phyloP scores from a whole-genome alignment of 2,797 vertebrate species.

The Esox lucius region DNA sequence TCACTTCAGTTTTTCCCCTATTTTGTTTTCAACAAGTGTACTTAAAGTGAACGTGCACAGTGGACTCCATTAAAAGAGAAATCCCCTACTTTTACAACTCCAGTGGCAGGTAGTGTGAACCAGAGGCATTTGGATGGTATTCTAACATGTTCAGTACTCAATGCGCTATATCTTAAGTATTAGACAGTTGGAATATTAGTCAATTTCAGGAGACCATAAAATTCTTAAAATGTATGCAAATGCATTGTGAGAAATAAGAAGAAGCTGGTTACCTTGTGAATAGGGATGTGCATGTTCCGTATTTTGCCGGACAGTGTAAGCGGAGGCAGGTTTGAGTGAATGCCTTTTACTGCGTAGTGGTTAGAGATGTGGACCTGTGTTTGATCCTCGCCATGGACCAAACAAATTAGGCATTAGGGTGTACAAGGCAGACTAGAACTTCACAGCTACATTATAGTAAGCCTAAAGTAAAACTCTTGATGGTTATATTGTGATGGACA shows the following conservation, averaged over 20 bases:
- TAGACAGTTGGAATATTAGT: background rate
- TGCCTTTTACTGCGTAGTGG: no score
- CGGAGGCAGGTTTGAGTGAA: no score
- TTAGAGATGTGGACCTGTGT: no score
- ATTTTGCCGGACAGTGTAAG: no score
- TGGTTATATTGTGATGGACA: no score
- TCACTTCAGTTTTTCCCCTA: conserved; percentile 30
- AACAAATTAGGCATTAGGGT: no score
- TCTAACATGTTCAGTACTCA: background rate
- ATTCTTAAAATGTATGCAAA: no score
- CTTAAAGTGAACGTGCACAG: conserved; percentile 54
- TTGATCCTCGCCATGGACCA: no score
- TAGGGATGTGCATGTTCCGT: background rate
- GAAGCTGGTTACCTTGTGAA: background rate
- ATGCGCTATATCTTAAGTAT: background rate
- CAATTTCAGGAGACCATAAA: background rate
- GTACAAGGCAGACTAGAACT: no score
- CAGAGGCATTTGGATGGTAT: background rate
- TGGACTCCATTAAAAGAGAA: conserved; percentile 47
- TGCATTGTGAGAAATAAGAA: background rate
- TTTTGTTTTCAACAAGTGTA: conserved; percentile 40
- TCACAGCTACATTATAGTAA: no score
- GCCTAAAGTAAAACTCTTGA: no score
- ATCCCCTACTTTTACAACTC: conserved; percentile 33
- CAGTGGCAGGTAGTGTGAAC: conserved; percentile 58